Base-by-base conservation (phyloP, 2,888 invertebrate species). In the Halictus ligatus region DNA sequence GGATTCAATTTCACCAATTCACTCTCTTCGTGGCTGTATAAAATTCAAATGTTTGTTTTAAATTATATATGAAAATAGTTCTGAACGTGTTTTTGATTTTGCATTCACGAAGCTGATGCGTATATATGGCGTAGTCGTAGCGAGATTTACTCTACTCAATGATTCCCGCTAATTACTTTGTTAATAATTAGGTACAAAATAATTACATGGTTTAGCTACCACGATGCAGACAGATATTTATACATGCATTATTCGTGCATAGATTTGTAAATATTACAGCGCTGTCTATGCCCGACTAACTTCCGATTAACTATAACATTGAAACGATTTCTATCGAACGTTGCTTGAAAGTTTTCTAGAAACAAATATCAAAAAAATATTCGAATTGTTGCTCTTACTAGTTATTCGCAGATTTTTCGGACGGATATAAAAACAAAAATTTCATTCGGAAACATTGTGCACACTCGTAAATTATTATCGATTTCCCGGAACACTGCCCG, bases 211-310 rank as follows among this genome's bases (percentile, higher is more conserved):
- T 29, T 18, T 35, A n/a, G 69, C 8, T 40, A 8, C 40, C 21
- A 21, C 35, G 10, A 21, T 21, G 69, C 40, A 2, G 10, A 18
- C 21, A 43, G 40, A 69, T 5, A 67, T 67, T 69, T 21, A 69
- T 40, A 18, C 4, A 69, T 69, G 35, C 69, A 69, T 35, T 40
- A 69, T 43, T 71, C n/a, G n/a, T 10, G 21, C 21, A 69, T 69
- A 40, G 71, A 43, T 69, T 69, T 40, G 21, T 69, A n/a, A 69
- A 69, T 69, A 43, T 71, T 71, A 8, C n/a, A 71, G 21, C n/a
- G 71, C n/a, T 46, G 10, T 21, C 6, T 43, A 43, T 43, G 21
- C 21, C 12, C 43, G 40, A 71, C 12, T 6, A 12, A 71, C 43
- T 7, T 71, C 43, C 13, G n/a, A 6, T 60, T 75, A 60, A 29